Evolutionary conservation across 2,888 invertebrate species (phyloP).

Genomic region (Aporophyla nigra): DNA sequence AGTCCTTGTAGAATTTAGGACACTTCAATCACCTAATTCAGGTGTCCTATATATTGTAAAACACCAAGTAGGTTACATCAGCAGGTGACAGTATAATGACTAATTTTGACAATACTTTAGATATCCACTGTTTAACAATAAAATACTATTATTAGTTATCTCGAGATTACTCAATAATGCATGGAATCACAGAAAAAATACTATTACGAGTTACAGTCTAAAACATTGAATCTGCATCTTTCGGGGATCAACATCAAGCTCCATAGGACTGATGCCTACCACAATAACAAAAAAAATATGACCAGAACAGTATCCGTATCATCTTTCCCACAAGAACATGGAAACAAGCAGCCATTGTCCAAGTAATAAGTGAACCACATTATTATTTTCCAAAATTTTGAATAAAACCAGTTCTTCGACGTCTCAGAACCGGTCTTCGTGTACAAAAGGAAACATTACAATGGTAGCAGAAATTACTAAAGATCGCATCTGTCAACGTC

Average conservation of each 20-base stretch:
- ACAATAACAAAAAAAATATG: slow-evolving; percentile 13
- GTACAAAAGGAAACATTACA: slow-evolving; percentile 53
- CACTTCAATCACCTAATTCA: too few relatives aligned
- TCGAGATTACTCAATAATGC: too few relatives aligned
- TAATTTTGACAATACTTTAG: too few relatives aligned
- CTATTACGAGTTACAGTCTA: not conserved
- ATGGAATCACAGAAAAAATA: not conserved
- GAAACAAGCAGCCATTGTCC: slow-evolving; percentile 44
- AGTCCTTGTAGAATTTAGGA: slow-evolving; percentile 10
- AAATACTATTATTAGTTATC: too few relatives aligned
- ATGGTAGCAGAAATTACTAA: slow-evolving; percentile 43
- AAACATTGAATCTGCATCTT: not conserved
- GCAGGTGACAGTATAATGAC: too few relatives aligned
- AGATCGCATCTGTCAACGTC: slow-evolving; percentile 58
- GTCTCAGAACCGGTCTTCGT: slow-evolving; percentile 47
- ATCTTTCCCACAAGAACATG: slow-evolving; percentile 47
- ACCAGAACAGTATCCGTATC: not conserved
- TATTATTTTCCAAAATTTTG: slow-evolving; percentile 55
- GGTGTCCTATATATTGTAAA: not conserved
- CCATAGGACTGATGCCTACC: not conserved
- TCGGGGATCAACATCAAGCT: not conserved
- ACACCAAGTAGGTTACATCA: too few relatives aligned
- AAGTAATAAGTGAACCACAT: slow-evolving; percentile 40
- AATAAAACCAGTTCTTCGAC: slow-evolving; percentile 41
- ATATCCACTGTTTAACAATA: too few relatives aligned